Evolutionary conservation across 2,113 vertebrate genomes (phyloP).

Genomic region (Rhineura floridana): DNA sequence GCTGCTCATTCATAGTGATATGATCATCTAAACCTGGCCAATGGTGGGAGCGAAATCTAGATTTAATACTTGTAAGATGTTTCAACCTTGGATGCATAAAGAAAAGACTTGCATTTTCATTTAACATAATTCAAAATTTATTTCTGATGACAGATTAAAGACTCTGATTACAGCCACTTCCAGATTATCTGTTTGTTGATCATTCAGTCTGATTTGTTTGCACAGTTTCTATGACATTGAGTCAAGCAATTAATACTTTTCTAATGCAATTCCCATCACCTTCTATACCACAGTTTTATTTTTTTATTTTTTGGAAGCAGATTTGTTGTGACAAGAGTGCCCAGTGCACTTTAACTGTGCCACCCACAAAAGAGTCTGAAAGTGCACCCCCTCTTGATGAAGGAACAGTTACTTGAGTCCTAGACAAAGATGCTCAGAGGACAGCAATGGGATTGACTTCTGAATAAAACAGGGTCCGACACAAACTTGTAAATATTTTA

Average conservation of each 20-base stretch:
- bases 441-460: neutral
- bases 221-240: too few relatives aligned
- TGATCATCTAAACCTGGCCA: too few relatives aligned
- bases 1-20: neutral
- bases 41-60: neutral
- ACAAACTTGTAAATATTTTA: neutral
- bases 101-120: neutral
- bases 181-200: too few relatives aligned
- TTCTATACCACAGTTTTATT: too few relatives aligned
- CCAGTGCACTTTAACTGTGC: too few relatives aligned
- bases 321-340: too few relatives aligned
- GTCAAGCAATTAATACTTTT: too few relatives aligned
- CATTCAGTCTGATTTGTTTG: too few relatives aligned
- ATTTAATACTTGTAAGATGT: neutral
- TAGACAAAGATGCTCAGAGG: neutral
- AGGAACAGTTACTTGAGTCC: neutral
- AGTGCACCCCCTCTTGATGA: neutral
- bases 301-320: too few relatives aligned
- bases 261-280: too few relatives aligned
- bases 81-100: neutral
- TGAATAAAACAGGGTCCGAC: neutral
- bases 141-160: slow-evolving; percentile 15
- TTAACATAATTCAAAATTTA: slow-evolving; percentile 8
- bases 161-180: neutral
- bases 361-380: too few relatives aligned